Base-by-base conservation (phyloP, 2,888 invertebrate species). In the Agrochola litura region DNA sequence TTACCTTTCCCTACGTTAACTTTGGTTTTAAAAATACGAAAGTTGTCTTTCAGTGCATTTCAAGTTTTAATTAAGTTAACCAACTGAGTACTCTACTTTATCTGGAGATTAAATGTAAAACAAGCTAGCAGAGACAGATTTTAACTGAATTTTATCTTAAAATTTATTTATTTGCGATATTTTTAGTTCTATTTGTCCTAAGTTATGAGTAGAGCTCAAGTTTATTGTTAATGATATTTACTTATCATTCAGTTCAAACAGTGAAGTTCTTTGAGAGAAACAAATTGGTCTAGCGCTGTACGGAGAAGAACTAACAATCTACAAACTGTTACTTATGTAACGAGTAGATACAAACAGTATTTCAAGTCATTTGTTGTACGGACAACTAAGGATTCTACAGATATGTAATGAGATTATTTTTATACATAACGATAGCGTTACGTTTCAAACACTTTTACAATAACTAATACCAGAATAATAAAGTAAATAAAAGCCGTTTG, bases 161-260 rank as follows among this genome's bases (percentile, higher is more conserved):
- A 61, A 52, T 22, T 5, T 12, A 25, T 30, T 56, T n/a, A 61
- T 19, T 54, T 65, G 16, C 9, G 37, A 52, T 5, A 73, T 73
- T 12, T 79, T 71, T 30, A 65, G 43, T 52, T 14, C 22, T 64
- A 52, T 78, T 22, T 64, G 30, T 16, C 16, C 12, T 64, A n/a
- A 79, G 64, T 64, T 72, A 64, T 46, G 25, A 58, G 16, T 22
- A n/a, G 37, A 64, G 30, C 79, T 79, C n/a, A 58, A 72, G 79
- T 64, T 79, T 64, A 64, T 72, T 25, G 64, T 77, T 43, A 72
- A 72, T 77, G 37, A 70, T 63, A 78, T 78, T 72, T 58, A 79
- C 52, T 54, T 78, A 79, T 54, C 58, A 78, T 79, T 54, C 58
- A 73, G 64, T 25, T 79, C 73, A 46, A 79, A 66, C 22, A 41